Evolutionary conservation across 2,888 invertebrate species (phyloP), one percentile per base, ranked within the genome.

Genomic region (Frankliniella intonsa): DNA sequence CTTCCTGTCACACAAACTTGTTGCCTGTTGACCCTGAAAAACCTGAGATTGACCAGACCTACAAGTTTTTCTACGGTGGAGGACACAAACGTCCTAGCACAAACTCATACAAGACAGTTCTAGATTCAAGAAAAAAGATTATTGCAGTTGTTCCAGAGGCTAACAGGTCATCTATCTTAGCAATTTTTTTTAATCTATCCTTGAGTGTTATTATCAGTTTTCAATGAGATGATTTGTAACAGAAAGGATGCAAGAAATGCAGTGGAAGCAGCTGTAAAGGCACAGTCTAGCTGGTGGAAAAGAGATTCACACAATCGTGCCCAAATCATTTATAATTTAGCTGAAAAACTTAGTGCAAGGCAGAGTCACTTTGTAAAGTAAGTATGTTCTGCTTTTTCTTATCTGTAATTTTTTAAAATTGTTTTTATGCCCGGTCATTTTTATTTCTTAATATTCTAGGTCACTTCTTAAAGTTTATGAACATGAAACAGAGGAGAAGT

Each of bases 241-340:
- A 86, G 88, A 82, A 88, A 89, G 85, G 89, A 89, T 85, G 86
- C 90, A 19, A 86, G 88, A 81, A 89, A 88, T 86, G 89, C 89
- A 55, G 89, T 90, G 3, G 89, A 88, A 83, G 87, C 87, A n/a
- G 90, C 90, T 8, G 88, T 88, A 83, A 89, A 88, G 84, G 89
- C 89, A 19, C 88, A 88, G 65, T 86, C 87, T 62, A 87, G 86
- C 86, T 90, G 87, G 87, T 84, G 82, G 38, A 86, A 85, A 84
- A 76, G 69, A 76, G 69, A 25, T 22, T n/a, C 69, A 12, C 69
- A 76, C 12, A 76, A 76, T 76, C 69, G 69, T 76, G 69, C 69
- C 8, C 69, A 76, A 76, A 76, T 76, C 10, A 76, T 76, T 9
- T 76, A 22, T 76, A 76, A 76, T 25, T 22, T 76, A 10, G 69